Evolutionary conservation across 1,140 invertebrate species (phyloP), one percentile per base, ranked within the genome.

Genomic region (Solen grandis): DNA sequence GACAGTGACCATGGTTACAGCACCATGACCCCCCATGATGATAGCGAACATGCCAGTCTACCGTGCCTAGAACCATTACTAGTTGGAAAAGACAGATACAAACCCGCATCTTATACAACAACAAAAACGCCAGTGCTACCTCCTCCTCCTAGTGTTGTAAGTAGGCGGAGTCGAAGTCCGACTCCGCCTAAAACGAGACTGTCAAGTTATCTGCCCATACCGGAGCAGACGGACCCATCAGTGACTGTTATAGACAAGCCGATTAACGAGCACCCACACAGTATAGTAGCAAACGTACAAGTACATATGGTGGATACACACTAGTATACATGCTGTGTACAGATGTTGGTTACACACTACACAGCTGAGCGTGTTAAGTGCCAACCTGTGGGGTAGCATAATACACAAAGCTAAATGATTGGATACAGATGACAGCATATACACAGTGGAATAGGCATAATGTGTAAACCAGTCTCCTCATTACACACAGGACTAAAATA

Each of bases 1-100:
- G 97, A 97, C 84, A 97, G 96, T 36, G 97, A 98, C 92, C 96
- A 98, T 90, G 97, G 97, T 2, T 98, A 98, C 90, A 97, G 96
- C 22, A 98, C 97, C 0, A 98, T 98, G 97, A 98, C 97, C 0
- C 96, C 96, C 0, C 96, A 97, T 85, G 96, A 97, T 84, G 97
- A 98, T 78, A 90, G 89, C 81, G 90, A 91, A 84, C 91, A 92
- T 78, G 91, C 91, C 27, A 91, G 89, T 84, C 84, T 90, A 41
- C 88, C 90, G 0, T 91, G 96, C 81, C 95, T 95, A 14, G 94
- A 95, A 84, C 94, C 94, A 0, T 76, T 94, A 8, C 85, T 94
- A 81, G 93, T 86, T 83, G 92, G 83, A 78, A 91, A 90, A 90
- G 93, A 92, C 85, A 88, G 87, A 83, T 93, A 86, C 81, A 91